Evolutionary conservation across 2,113 vertebrate genomes (phyloP).

Genomic region (Urocynchramus pylzowi): DNA sequence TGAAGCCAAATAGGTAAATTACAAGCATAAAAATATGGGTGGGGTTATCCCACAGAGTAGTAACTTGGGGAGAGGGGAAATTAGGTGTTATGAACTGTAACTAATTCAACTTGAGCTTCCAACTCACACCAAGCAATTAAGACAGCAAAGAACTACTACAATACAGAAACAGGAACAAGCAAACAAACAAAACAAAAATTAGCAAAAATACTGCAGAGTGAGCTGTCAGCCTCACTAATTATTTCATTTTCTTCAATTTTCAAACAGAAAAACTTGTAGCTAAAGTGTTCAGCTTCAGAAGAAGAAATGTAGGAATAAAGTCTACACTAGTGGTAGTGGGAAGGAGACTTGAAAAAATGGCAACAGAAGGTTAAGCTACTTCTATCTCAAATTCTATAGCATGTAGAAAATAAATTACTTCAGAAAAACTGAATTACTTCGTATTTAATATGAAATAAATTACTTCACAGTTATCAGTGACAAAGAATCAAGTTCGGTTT

Average conservation of each 20-base stretch:
- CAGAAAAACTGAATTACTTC: background rate
- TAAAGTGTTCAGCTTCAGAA: background rate
- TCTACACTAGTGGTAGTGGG: background rate
- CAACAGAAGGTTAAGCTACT: background rate
- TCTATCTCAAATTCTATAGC: background rate
- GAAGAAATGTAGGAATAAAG: background rate
- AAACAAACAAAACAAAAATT: background rate
- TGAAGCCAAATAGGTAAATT: background rate
- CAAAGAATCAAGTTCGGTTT: background rate
- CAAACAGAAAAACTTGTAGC: background rate
- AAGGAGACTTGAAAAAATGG: background rate
- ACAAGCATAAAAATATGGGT: background rate
- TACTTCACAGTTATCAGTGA: background rate
- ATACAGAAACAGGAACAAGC: background rate
- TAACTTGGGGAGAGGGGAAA: background rate
- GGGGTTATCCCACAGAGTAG: background rate
- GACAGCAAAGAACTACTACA: background rate
- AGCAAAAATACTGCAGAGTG: background rate
- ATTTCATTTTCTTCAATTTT: background rate
- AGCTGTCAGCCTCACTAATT: background rate
- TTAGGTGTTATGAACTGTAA: background rate
- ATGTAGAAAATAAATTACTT: background rate
- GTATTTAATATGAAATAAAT: background rate
- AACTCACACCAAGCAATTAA: background rate
- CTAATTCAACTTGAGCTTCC: background rate